Percentiles rank a stretch among this genome's conserved stretches.
Evolutionary conservation across 2,113 vertebrate genomes (phyloP).

Genomic region (Baryphthengus martii): DNA sequence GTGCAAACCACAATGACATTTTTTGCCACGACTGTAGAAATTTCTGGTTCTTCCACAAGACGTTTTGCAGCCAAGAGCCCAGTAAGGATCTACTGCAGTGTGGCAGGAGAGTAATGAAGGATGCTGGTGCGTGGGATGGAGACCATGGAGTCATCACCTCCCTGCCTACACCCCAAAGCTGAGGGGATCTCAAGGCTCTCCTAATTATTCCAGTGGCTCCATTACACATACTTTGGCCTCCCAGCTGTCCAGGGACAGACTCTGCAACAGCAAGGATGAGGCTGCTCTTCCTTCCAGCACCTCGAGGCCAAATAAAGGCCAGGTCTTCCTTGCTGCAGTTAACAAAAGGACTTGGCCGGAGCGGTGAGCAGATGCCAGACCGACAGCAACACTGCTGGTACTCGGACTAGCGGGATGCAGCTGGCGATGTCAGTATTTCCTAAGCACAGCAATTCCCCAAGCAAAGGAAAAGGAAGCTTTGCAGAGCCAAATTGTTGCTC

Average conservation of each 20-base stretch:
- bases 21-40: fast-evolving
- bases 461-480: constrained; percentile 46
- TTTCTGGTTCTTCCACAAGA: neutral
- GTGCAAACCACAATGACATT: fast-evolving
- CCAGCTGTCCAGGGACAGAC: neutral
- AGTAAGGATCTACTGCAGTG: fast-evolving
- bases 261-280: neutral
- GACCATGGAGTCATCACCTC: neutral
- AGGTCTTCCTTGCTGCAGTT: neutral
- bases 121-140: neutral
- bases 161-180: neutral
- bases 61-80: neutral
- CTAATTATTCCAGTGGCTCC: neutral
- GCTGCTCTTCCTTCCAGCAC: neutral
- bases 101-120: neutral
- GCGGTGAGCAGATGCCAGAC: fast-evolving
- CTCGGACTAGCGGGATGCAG: neutral
- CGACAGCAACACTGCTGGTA: neutral
- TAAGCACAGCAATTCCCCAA: neutral
- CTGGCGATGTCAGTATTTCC: neutral
- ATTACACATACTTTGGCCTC: neutral
- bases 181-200: neutral
- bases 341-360: neutral
- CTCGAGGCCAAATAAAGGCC: neutral
- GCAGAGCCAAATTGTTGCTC: neutral